phyloP scores from a whole-genome alignment of 2,888 invertebrate genomes.

The Agelastica alni region DNA sequence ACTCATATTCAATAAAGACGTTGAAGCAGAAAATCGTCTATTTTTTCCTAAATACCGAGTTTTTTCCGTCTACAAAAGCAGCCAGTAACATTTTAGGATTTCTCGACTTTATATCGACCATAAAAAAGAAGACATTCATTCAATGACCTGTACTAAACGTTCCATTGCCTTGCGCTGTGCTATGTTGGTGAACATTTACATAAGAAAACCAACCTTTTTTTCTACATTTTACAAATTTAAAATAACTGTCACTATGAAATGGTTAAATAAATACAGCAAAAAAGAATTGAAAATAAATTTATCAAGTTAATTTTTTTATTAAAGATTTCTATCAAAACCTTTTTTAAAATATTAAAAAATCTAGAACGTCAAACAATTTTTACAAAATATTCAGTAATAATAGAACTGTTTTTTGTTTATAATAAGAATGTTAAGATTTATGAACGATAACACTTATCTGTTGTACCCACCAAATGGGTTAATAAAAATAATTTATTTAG shows the following conservation, averaged over 20 bases:
- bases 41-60: not conserved
- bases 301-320: too few relatives aligned
- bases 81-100: not conserved
- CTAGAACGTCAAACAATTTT: not conserved
- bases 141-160: conserved; percentile 4
- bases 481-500: too few relatives aligned
- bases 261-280: not conserved
- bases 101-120: not conserved
- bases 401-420: too few relatives aligned
- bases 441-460: too few relatives aligned
- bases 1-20: too few relatives aligned
- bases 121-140: not conserved
- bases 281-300: not conserved
- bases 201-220: not conserved
- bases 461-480: too few relatives aligned
- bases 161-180: not conserved
- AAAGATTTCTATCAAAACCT: too few relatives aligned
- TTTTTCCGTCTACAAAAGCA: too few relatives aligned
- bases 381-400: not conserved
- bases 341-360: not conserved
- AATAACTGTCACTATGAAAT: too few relatives aligned
- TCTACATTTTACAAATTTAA: too few relatives aligned
- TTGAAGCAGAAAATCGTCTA: too few relatives aligned
- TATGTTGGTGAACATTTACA: conserved; percentile 5
- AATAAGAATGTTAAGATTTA: too few relatives aligned